Conservation (phyloP, 2,797 vertebrate genomes). For the Fistularia tabacaria region DNA sequence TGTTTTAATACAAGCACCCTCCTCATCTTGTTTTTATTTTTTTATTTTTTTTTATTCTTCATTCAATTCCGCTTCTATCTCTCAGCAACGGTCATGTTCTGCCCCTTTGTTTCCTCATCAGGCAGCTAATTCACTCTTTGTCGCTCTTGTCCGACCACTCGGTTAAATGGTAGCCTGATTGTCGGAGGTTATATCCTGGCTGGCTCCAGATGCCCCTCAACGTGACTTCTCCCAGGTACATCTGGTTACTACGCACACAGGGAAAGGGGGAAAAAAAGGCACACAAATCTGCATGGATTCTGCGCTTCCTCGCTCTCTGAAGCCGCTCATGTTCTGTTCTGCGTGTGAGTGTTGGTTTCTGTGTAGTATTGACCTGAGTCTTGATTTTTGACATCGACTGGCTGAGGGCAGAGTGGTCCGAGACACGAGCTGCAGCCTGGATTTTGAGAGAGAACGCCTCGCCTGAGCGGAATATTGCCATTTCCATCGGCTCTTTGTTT, state of each 20-base stretch:
- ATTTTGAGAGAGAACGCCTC: too few relatives aligned
- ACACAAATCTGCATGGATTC: neutral
- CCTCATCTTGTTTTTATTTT: too few relatives aligned
- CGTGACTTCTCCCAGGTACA: slow-evolving; percentile 62
- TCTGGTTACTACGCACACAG: slow-evolving; percentile 45
- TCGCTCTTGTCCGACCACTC: slow-evolving; percentile 18
- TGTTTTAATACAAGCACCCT: too few relatives aligned
- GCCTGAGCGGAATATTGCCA: too few relatives aligned
- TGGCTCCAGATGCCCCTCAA: slow-evolving; percentile 33
- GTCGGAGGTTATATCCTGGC: slow-evolving; percentile 31
- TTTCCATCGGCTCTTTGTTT: too few relatives aligned
- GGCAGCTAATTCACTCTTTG: slow-evolving; percentile 21
- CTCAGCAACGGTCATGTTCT: slow-evolving; percentile 1
- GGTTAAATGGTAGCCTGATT: slow-evolving; percentile 41
- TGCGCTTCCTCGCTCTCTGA: slow-evolving; percentile 1
- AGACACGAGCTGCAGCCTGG: too few relatives aligned
- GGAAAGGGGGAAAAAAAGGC: slow-evolving; percentile 5
- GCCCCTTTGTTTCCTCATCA: slow-evolving; percentile 1
- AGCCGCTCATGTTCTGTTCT: slow-evolving; percentile 10
- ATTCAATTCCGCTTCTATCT: slow-evolving; percentile 8
- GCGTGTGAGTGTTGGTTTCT: slow-evolving; percentile 14
- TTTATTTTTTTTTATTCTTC: neutral
- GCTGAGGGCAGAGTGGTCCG: neutral
- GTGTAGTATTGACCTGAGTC: slow-evolving; percentile 36
- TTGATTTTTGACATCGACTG: slow-evolving; percentile 26